These are phyloP conservation scores for Bradypodion pumilum DNA, from an alignment of 2,797 vertebrate genomes.

Conservation along the genomic window DNA sequence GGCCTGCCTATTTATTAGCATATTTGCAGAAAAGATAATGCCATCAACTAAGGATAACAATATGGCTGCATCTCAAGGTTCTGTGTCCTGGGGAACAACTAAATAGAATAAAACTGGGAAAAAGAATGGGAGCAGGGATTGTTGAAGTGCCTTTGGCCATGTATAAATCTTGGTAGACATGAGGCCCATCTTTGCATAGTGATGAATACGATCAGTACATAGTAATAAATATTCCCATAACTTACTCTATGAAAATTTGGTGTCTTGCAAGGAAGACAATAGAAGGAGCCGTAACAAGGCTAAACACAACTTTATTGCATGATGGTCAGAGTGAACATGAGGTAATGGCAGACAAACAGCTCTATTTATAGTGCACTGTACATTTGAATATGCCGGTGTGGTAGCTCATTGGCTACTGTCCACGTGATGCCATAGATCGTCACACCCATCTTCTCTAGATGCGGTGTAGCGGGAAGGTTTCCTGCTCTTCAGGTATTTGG, in stretches of 20 bases:
- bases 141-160: background rate
- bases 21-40: constrained; percentile 3
- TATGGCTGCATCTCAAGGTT: constrained; percentile 11
- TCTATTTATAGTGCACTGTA: too few relatives aligned
- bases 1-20: constrained; percentile 30
- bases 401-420: too few relatives aligned
- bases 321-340: too few relatives aligned
- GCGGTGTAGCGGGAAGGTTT: too few relatives aligned
- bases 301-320: too few relatives aligned
- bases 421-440: too few relatives aligned
- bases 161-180: constrained; percentile 9
- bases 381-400: too few relatives aligned
- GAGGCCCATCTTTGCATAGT: constrained; percentile 21
- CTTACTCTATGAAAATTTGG: constrained; percentile 13
- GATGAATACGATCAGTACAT: background rate
- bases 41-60: background rate
- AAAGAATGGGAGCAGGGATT: background rate
- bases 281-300: too few relatives aligned
- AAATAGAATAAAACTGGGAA: constrained; percentile 17
- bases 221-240: constrained; percentile 35
- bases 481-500: too few relatives aligned
- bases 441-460: too few relatives aligned
- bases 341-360: too few relatives aligned
- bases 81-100: constrained; percentile 9
- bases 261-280: too few relatives aligned